phyloP scores from a whole-genome alignment of 2,888 invertebrate species.

The Tetramorium bicarinatum region DNA sequence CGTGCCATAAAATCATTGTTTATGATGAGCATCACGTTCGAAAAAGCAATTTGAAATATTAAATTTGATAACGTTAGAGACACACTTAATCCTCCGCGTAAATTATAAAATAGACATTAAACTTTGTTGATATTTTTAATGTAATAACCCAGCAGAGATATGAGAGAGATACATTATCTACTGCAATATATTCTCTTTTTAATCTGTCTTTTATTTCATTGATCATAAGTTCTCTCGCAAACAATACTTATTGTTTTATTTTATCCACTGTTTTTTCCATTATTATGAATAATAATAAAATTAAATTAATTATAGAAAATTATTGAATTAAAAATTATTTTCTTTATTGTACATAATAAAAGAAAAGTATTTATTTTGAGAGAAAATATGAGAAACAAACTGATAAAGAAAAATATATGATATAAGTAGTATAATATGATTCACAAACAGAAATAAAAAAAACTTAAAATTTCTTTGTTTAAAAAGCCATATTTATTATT shows the following conservation, averaged over 20 bases:
- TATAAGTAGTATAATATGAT: not conserved
- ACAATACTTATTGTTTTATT: not conserved
- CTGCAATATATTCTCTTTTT: not conserved
- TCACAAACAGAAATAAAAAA: not conserved
- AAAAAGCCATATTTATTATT: not conserved
- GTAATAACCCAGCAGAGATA: not conserved
- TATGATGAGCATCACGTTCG: not conserved
- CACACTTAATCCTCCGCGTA: not conserved
- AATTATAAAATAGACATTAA: constrained; percentile 16
- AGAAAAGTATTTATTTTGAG: not conserved
- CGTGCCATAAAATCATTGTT: not conserved
- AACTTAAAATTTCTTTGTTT: not conserved
- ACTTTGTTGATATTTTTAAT: constrained; percentile 4
- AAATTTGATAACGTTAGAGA: constrained; percentile 13
- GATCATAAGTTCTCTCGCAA: not conserved
- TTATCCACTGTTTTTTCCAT: not conserved
- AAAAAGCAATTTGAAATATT: constrained; percentile 8
- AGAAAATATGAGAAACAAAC: not conserved
- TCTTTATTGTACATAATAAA: not conserved
- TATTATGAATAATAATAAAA: constrained; percentile 3
- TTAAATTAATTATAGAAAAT: not conserved
- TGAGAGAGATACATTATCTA: not conserved
- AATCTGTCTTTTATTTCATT: not conserved
- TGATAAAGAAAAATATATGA: not conserved
- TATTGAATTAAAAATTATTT: not conserved